Conservation (phyloP, 2,113 vertebrate species). For the Cryptomyrus ogoouensis region DNA sequence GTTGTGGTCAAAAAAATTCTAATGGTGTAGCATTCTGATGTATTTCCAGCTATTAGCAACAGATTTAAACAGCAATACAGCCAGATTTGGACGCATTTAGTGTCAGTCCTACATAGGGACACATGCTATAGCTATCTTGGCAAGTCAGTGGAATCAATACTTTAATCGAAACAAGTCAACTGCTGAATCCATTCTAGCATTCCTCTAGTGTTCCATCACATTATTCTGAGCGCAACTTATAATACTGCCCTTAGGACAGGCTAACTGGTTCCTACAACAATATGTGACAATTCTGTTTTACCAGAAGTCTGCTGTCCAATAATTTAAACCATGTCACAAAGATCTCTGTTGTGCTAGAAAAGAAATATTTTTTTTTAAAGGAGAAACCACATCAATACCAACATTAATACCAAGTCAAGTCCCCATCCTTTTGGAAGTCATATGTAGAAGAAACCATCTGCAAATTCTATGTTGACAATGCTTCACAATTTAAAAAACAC, state of each 20-base stretch:
- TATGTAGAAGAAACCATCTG: neutral
- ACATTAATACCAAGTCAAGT: neutral
- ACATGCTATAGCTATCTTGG: neutral
- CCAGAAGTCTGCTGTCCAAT: neutral
- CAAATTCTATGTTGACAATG: neutral
- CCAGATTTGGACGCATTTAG: neutral
- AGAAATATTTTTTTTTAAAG: neutral
- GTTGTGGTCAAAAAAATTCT: neutral
- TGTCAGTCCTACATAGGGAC: neutral
- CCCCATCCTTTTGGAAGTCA: neutral
- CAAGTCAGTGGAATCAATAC: conserved; percentile 4
- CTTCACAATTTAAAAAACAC: neutral
- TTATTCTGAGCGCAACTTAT: neutral
- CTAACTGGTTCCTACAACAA: neutral
- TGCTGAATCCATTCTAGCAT: neutral
- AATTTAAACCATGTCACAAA: neutral
- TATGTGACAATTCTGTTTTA: neutral
- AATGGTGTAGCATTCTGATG: neutral
- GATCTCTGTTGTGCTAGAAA: neutral
- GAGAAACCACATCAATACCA: neutral
- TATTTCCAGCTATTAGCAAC: neutral
- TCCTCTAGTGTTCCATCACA: neutral
- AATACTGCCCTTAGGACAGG: neutral
- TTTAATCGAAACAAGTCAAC: neutral
- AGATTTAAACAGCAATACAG: neutral